These are phyloP conservation scores for Ciona savignyi DNA, from an alignment of 23 tunicate genomes.

Conservation along the genomic window DNA sequence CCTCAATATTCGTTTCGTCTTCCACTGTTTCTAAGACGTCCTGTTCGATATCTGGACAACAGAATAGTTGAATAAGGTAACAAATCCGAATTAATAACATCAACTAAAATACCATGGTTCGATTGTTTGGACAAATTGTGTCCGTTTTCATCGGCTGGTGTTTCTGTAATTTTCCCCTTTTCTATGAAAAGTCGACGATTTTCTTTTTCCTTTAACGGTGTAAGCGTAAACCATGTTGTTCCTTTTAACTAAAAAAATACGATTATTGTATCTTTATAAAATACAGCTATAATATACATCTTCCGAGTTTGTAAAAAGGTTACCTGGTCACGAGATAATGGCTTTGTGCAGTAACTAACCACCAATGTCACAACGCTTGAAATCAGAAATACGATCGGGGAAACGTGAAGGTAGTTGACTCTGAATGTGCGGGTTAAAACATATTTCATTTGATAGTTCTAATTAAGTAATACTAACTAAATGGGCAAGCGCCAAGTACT, in stretches of 20 bases:
- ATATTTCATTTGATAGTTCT: no score
- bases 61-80: no score
- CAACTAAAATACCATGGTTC: no score
- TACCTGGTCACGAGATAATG: slow-evolving; percentile 34
- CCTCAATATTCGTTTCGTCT: no score
- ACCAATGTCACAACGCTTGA: slow-evolving; percentile 24
- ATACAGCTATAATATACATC: background rate
- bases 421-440: slow-evolving; percentile 29
- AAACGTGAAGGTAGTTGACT: slow-evolving; percentile 55
- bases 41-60: no score
- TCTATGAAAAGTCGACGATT: background rate
- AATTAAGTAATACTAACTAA: no score
- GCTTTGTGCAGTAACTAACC: slow-evolving; percentile 48
- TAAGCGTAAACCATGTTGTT: slow-evolving; percentile 10
- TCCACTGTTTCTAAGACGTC: no score
- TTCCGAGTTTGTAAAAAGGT: background rate
- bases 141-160: background rate
- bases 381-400: slow-evolving; percentile 52
- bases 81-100: background rate
- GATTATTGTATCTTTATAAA: no score
- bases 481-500: no score
- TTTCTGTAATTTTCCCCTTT: background rate
- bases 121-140: no score
- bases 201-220: background rate
- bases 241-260: background rate